phyloP scores from a whole-genome alignment of 2,113 vertebrate species.

The Aegithalos caudatus region DNA sequence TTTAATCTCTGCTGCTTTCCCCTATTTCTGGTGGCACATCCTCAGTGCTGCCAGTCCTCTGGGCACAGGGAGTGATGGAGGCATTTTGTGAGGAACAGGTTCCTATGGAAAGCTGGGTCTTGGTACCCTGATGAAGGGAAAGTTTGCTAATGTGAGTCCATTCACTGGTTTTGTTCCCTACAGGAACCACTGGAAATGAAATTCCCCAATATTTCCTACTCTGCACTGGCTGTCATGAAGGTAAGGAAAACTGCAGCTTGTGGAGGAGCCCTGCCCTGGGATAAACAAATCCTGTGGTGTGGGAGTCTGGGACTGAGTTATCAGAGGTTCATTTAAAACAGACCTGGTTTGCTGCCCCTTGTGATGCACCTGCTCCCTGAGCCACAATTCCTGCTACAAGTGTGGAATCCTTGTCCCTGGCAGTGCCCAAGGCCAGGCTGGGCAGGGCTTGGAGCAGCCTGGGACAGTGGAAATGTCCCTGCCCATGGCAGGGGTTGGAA shows the following conservation, averaged over 20 bases:
- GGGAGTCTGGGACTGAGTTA: not conserved
- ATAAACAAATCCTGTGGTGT: not conserved
- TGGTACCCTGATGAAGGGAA: not conserved
- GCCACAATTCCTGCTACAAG: accelerated
- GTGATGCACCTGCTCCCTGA: not conserved
- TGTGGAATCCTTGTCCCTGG: not conserved
- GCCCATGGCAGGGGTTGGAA: not conserved
- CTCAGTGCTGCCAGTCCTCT: not conserved
- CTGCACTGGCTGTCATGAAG: conserved; percentile 89
- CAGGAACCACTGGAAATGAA: conserved; percentile 90
- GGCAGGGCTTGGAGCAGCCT: accelerated
- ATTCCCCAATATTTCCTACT: conserved; percentile 83
- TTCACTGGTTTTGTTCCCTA: not conserved
- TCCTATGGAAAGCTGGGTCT: not conserved
- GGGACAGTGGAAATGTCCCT: not conserved
- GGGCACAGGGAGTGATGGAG: accelerated
- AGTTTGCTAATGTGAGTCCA: not conserved
- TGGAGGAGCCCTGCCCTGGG: not conserved
- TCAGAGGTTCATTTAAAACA: not conserved
- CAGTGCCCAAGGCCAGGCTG: not conserved
- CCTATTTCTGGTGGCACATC: not conserved
- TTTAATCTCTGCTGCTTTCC: not conserved
- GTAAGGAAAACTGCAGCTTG: conserved; percentile 57
- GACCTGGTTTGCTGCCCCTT: not conserved
- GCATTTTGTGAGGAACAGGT: not conserved